Evolutionary conservation across 1,140 invertebrate genomes (phyloP).

Genomic region (Stegodyphus dumicola): DNA sequence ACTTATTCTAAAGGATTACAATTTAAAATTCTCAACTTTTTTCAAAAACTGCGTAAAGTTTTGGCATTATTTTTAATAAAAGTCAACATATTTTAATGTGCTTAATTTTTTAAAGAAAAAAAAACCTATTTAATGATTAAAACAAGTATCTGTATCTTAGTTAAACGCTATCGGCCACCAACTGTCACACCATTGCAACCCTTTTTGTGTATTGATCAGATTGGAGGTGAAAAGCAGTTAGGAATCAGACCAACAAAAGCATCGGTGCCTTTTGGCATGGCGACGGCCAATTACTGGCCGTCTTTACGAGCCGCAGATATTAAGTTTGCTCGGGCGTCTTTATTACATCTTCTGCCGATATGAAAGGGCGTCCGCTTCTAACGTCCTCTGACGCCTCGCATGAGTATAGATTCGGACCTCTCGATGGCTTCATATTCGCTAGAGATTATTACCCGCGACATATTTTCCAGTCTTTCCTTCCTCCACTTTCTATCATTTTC

Average conservation of each 20-base stretch:
- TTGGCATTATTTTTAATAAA: too few relatives aligned
- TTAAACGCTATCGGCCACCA: too few relatives aligned
- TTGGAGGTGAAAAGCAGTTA: not conserved
- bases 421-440: constrained; percentile 7
- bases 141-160: too few relatives aligned
- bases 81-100: too few relatives aligned
- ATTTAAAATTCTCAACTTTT: too few relatives aligned
- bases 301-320: constrained; percentile 8
- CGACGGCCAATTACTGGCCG: not conserved
- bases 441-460: constrained; percentile 4
- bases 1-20: too few relatives aligned
- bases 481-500: not conserved
- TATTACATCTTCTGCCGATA: constrained; percentile 11
- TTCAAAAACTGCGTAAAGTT: too few relatives aligned
- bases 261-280: not conserved
- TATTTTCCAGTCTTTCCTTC: not conserved
- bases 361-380: not conserved
- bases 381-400: not conserved
- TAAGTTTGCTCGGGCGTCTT: constrained; percentile 4
- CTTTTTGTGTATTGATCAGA: not conserved
- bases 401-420: not conserved
- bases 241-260: too few relatives aligned
- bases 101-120: too few relatives aligned
- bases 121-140: too few relatives aligned
- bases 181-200: not conserved